Evolutionary conservation across 2,797 vertebrate species (phyloP).

Genomic region (Hyperoplus immaculatus): DNA sequence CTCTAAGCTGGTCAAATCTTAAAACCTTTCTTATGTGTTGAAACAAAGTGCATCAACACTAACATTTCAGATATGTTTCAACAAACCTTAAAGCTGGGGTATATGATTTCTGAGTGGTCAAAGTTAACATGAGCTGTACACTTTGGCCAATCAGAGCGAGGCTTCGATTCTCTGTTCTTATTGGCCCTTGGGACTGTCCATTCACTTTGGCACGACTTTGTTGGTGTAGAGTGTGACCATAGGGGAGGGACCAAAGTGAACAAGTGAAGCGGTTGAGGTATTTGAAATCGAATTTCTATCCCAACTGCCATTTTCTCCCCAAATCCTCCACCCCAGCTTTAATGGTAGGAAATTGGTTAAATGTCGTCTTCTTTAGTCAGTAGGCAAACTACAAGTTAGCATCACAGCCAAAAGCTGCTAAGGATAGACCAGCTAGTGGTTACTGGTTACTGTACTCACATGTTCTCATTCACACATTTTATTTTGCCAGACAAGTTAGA

Average conservation of each 20-base stretch:
- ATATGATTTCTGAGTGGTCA: no score
- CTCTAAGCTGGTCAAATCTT: not conserved
- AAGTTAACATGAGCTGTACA: no score
- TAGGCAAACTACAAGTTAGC: not conserved
- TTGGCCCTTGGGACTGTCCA: no score
- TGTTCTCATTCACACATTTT: not conserved
- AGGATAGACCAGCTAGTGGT: not conserved
- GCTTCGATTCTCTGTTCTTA: no score
- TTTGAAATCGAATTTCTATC: no score
- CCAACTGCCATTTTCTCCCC: no score
- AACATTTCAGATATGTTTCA: not conserved
- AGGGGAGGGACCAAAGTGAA: no score
- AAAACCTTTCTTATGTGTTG: not conserved
- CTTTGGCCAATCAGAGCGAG: no score
- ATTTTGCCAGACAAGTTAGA: not conserved
- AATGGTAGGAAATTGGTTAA: not conserved
- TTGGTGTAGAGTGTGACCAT: no score
- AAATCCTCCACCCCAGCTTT: no score
- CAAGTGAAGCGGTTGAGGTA: no score
- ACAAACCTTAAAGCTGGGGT: not conserved
- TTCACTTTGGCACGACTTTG: no score
- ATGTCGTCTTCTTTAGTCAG: not conserved
- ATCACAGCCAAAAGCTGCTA: not conserved
- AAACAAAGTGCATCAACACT: not conserved
- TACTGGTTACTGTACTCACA: not conserved